Evolutionary conservation across 2,113 vertebrate species (phyloP).

Genomic region (Tricholaema leucomelas): DNA sequence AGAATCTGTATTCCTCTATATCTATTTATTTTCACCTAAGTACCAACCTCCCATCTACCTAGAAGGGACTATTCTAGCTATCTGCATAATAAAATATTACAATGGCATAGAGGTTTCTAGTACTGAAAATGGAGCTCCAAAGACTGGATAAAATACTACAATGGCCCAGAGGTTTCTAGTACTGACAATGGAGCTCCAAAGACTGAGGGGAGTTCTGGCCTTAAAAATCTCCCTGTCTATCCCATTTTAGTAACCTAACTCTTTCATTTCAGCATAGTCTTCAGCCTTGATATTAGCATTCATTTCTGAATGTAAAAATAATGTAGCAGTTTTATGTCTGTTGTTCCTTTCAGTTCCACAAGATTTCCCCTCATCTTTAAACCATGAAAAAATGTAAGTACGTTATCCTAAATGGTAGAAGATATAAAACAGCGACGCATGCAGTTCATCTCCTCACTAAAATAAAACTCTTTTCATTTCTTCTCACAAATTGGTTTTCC

Average conservation of each 20-base stretch:
- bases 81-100: background rate
- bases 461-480: background rate
- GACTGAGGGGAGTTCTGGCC: background rate
- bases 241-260: background rate
- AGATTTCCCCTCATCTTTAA: constrained; percentile 4
- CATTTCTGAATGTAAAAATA: constrained; percentile 23
- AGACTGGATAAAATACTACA: background rate
- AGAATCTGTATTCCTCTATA: background rate
- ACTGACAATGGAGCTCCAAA: background rate
- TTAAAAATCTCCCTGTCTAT: background rate
- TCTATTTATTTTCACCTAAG: background rate
- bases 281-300: background rate
- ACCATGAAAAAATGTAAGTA: background rate
- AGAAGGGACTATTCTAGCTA: background rate
- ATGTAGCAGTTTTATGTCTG: background rate
- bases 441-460: background rate
- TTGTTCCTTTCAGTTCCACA: constrained; percentile 14
- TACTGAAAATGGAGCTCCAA: background rate
- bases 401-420: background rate
- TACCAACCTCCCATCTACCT: background rate
- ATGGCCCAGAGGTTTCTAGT: background rate
- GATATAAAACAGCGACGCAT: background rate
- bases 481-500: background rate
- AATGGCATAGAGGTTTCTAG: background rate
- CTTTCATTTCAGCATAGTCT: background rate